These are phyloP conservation scores for Anthoptus insignis DNA, from an alignment of 2,888 invertebrate species.

Conservation along the genomic window DNA sequence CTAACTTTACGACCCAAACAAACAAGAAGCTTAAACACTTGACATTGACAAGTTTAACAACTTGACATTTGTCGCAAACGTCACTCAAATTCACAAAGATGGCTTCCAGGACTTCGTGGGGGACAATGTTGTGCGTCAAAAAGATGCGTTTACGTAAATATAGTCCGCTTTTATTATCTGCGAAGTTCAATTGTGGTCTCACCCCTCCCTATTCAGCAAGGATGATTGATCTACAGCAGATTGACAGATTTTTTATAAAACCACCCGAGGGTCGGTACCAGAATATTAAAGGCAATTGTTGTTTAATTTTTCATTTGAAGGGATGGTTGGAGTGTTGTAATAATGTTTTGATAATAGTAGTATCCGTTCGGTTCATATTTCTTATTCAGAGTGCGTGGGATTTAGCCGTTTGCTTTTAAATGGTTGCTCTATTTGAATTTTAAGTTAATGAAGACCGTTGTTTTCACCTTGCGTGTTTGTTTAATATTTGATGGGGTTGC, in stretches of 20 bases:
- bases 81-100: conserved; percentile 74
- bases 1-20: conserved; percentile 30
- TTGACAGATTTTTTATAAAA: conserved; percentile 85
- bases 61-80: conserved; percentile 67
- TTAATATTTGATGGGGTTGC: conserved; percentile 38
- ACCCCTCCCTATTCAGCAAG: conserved; percentile 78
- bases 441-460: conserved; percentile 65
- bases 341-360: conserved; percentile 87
- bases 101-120: conserved; percentile 68
- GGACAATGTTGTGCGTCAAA: conserved; percentile 81
- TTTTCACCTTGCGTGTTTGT: conserved; percentile 68
- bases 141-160: conserved; percentile 84
- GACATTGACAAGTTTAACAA: conserved; percentile 52
- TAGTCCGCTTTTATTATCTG: conserved; percentile 82
- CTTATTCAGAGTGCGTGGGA: conserved; percentile 86
- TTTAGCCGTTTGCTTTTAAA: conserved; percentile 58
- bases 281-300: conserved; percentile 87
- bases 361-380: conserved; percentile 86
- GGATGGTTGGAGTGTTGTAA: conserved; percentile 85
- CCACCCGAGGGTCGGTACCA: conserved; percentile 76
- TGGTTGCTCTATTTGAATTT: conserved; percentile 67
- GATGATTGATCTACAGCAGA: conserved; percentile 86
- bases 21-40: conserved; percentile 50
- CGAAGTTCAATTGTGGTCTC: conserved; percentile 79
- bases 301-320: conserved; percentile 85